Conservation (phyloP, 2,797 vertebrate species). For the Harpagifer antarcticus region DNA sequence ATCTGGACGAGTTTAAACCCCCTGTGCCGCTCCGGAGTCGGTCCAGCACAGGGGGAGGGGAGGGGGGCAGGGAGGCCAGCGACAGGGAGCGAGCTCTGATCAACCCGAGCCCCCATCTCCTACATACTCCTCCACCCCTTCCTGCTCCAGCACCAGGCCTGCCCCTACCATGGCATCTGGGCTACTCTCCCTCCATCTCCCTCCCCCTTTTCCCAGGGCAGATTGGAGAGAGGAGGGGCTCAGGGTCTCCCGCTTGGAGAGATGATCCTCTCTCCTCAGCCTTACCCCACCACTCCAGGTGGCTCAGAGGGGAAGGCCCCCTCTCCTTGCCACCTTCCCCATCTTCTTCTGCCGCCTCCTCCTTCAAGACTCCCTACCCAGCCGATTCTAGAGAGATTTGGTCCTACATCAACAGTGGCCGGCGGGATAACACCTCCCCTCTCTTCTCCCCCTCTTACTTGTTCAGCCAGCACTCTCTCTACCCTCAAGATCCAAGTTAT, state of each 20-base stretch:
- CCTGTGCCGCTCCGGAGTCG: slow-evolving; percentile 82
- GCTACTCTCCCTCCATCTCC: slow-evolving; percentile 77
- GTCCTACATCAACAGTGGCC: slow-evolving; percentile 76
- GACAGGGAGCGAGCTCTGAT: slow-evolving; percentile 68
- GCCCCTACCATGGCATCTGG: slow-evolving; percentile 80
- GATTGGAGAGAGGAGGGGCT: slow-evolving; percentile 76
- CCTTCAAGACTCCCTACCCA: slow-evolving; percentile 82
- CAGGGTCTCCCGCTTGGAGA: slow-evolving; percentile 82
- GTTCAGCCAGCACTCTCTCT: slow-evolving; percentile 76
- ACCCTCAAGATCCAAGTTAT: slow-evolving; percentile 74
- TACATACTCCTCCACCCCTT: slow-evolving; percentile 72
- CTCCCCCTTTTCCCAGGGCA: slow-evolving; percentile 77
- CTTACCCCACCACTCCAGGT: slow-evolving; percentile 79
- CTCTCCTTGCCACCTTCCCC: slow-evolving; percentile 75
- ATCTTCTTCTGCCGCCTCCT: slow-evolving; percentile 74
- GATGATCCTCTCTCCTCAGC: slow-evolving; percentile 76
- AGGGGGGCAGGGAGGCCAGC: slow-evolving; percentile 73
- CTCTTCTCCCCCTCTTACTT: slow-evolving; percentile 78
- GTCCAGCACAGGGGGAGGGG: slow-evolving; percentile 69
- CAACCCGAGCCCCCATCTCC: slow-evolving; percentile 73
- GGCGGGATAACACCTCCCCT: slow-evolving; percentile 77
- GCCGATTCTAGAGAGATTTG: slow-evolving; percentile 83
- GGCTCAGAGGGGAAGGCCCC: slow-evolving; percentile 76
- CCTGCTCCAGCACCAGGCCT: slow-evolving; percentile 72
- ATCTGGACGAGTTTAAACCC: slow-evolving; percentile 85